phyloP scores from a whole-genome alignment of 2,888 invertebrate species.

The Cryptus viduatorius region DNA sequence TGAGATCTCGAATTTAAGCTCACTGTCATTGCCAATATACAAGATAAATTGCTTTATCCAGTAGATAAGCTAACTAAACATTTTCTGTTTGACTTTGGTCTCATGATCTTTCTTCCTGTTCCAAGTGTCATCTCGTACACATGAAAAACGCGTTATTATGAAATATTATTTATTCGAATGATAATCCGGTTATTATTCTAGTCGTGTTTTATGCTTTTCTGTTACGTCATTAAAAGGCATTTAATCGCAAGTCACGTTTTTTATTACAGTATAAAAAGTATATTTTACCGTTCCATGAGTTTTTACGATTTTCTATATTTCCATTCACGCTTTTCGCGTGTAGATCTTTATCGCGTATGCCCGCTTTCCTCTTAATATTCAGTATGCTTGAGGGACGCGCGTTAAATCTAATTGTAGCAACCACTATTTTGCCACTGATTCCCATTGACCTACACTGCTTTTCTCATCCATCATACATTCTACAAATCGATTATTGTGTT shows the following conservation, averaged over 20 bases:
- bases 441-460: not conserved
- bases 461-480: not conserved
- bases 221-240: not conserved
- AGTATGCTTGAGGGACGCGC: constrained; percentile 13
- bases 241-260: constrained; percentile 15
- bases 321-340: constrained; percentile 22
- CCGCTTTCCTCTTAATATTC: constrained; percentile 6
- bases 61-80: too few species aligned
- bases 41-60: too few species aligned
- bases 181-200: too few species aligned
- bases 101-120: not conserved
- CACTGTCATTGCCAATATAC: too few species aligned
- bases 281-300: not conserved
- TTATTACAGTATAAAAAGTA: not conserved
- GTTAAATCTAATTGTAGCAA: not conserved
- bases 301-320: constrained; percentile 10
- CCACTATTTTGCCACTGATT: not conserved
- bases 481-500: not conserved
- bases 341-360: constrained; percentile 28
- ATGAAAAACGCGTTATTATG: not conserved
- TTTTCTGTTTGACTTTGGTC: too few species aligned
- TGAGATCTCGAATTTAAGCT: too few species aligned
- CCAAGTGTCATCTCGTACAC: not conserved
- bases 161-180: too few species aligned
- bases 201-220: too few species aligned